Percentiles rank a stretch among this genome's conserved stretches.
Evolutionary conservation across 2,888 invertebrate species (phyloP).

Genomic region (Noctua comes): DNA sequence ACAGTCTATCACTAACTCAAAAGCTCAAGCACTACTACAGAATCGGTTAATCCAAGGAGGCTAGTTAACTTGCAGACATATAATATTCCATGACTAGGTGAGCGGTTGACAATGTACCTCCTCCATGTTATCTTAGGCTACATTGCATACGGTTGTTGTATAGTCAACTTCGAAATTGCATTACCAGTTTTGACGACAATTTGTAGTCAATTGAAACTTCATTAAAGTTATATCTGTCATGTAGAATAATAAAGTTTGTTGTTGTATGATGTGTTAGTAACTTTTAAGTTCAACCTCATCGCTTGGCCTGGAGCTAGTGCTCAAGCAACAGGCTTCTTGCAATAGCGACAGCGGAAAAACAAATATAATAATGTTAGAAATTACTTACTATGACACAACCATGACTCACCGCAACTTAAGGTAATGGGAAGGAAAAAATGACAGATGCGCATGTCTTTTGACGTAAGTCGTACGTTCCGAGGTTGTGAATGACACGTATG

Average conservation of each 20-base stretch:
- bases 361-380: background rate
- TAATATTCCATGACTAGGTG: slow-evolving; percentile 75
- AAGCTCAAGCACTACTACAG: slow-evolving; percentile 16
- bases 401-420: background rate
- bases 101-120: slow-evolving; percentile 60
- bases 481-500: background rate
- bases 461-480: background rate
- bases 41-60: slow-evolving; percentile 34
- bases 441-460: background rate
- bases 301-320: background rate
- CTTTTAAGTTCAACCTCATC: background rate
- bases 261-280: background rate
- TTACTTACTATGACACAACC: background rate
- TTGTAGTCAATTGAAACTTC: background rate
- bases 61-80: slow-evolving; percentile 56
- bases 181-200: background rate
- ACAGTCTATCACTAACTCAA: slow-evolving; percentile 4
- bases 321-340: background rate
- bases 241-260: background rate
- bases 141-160: slow-evolving; percentile 37
- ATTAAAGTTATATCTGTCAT: background rate
- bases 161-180: background rate
- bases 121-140: slow-evolving; percentile 59
- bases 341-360: background rate
- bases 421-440: background rate